Evolutionary conservation across 2,797 vertebrate genomes (phyloP).

Genomic region (Rousettus madagascariensis): DNA sequence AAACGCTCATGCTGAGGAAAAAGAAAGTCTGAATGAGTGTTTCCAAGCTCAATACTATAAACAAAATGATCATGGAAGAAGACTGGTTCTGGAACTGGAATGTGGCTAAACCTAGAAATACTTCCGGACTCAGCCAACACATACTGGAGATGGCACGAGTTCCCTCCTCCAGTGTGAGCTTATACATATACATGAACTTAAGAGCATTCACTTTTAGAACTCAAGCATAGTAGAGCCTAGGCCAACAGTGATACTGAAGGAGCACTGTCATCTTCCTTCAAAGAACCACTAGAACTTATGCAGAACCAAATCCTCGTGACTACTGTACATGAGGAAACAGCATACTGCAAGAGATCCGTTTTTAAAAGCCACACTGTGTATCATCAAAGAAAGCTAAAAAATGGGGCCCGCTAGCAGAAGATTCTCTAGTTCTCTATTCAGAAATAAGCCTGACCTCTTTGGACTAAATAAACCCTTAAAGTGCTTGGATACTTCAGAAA

Average conservation of each 20-base stretch:
- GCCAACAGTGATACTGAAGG: not conserved
- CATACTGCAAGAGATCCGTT: not conserved
- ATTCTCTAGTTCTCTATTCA: constrained; percentile 41
- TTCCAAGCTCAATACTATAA: not conserved
- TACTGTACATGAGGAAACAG: not conserved
- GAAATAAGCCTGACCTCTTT: constrained; percentile 3
- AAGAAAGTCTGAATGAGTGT: not conserved
- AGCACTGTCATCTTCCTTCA: not conserved
- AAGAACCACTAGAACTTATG: not conserved
- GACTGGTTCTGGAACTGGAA: constrained; percentile 11
- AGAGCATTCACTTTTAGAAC: not conserved
- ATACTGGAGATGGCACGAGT: not conserved
- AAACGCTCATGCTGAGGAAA: not conserved
- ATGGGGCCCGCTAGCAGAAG: not conserved
- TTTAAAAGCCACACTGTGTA: constrained; percentile 26
- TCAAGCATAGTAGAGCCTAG: not conserved
- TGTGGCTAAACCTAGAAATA: constrained; percentile 32
- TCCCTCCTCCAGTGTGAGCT: not conserved
- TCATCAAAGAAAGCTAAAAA: not conserved
- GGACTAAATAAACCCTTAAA: not conserved
- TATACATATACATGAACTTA: not conserved
- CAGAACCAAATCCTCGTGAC: not conserved
- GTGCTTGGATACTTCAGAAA: constrained; percentile 6
- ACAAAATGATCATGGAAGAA: not conserved
- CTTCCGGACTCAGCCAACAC: not conserved